Percentiles rank a stretch among this genome's conserved stretches.
Evolutionary conservation across 2,113 vertebrate species (phyloP).

Genomic region (Pogona vitticeps): DNA sequence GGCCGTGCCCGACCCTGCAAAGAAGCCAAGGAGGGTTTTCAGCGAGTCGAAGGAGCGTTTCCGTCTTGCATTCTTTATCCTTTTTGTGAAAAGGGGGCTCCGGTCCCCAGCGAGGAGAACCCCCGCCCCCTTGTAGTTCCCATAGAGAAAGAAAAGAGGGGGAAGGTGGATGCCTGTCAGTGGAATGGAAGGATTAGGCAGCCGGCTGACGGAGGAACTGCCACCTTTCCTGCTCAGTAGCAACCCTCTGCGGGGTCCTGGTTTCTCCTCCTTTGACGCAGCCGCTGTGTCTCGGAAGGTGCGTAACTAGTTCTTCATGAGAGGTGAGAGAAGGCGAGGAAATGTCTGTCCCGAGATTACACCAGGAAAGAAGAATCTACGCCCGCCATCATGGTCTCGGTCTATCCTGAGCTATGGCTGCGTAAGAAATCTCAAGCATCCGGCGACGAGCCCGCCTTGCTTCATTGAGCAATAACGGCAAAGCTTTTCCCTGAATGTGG

Average conservation of each 20-base stretch:
- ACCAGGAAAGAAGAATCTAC: background rate
- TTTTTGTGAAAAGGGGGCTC: background rate
- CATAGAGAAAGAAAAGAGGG: slow-evolving; percentile 9
- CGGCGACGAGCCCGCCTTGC: slow-evolving; percentile 38
- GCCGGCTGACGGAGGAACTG: no score
- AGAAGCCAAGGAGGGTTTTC: no score
- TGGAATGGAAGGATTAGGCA: background rate
- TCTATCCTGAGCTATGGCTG: background rate
- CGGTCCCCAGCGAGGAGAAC: slow-evolving; percentile 9
- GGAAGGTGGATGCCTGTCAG: background rate
- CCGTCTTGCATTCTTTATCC: slow-evolving; percentile 11
- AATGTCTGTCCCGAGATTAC: slow-evolving; percentile 25
- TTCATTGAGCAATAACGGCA: slow-evolving; percentile 59
- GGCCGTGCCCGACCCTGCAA: no score
- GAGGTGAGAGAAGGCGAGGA: background rate
- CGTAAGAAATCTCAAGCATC: background rate
- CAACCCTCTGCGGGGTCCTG: background rate
- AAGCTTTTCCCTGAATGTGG: slow-evolving; percentile 22
- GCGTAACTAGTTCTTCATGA: background rate
- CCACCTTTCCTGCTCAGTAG: no score
- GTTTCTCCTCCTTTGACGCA: no score
- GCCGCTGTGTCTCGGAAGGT: background rate
- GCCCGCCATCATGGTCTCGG: background rate
- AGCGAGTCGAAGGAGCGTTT: no score
- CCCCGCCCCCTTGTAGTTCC: slow-evolving; percentile 3